These are phyloP conservation scores for Tachysurus fulvidraco DNA, from an alignment of 2,113 vertebrate species.

Conservation along the genomic window DNA sequence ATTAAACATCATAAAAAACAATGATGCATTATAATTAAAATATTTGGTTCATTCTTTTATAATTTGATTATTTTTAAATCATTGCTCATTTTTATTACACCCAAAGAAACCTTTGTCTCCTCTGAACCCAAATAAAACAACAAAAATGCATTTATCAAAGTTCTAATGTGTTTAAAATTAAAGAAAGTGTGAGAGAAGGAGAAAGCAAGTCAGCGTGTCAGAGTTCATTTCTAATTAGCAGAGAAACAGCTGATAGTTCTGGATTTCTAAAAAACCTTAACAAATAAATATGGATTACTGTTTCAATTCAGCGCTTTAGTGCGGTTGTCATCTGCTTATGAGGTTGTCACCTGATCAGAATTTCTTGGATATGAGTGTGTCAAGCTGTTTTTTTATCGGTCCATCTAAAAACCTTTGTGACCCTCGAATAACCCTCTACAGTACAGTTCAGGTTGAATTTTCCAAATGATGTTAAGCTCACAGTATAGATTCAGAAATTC, in stretches of 20 bases:
- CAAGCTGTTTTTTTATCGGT: no score
- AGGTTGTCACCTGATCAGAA: no score
- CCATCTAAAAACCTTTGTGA: no score
- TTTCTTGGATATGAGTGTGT: no score
- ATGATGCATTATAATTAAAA: neutral
- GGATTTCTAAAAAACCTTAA: neutral
- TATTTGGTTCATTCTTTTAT: neutral
- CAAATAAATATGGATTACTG: neutral
- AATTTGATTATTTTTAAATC: neutral
- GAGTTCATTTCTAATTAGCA: conserved; percentile 23
- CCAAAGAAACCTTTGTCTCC: neutral
- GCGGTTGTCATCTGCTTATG: no score
- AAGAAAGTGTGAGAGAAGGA: conserved; percentile 11
- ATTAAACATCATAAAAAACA: neutral
- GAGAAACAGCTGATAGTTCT: conserved; percentile 1
- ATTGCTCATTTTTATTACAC: neutral
- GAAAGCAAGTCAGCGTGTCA: neutral
- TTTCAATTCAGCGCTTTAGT: neutral
- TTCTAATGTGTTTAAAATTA: neutral
- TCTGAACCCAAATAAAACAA: neutral
- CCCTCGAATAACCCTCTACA: no score
- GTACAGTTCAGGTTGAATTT: no score
- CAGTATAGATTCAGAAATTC: no score
- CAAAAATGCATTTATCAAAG: neutral
- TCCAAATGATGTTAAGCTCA: no score